phyloP scores from a whole-genome alignment of 2,888 invertebrate species.

The Drosophila anceps region DNA sequence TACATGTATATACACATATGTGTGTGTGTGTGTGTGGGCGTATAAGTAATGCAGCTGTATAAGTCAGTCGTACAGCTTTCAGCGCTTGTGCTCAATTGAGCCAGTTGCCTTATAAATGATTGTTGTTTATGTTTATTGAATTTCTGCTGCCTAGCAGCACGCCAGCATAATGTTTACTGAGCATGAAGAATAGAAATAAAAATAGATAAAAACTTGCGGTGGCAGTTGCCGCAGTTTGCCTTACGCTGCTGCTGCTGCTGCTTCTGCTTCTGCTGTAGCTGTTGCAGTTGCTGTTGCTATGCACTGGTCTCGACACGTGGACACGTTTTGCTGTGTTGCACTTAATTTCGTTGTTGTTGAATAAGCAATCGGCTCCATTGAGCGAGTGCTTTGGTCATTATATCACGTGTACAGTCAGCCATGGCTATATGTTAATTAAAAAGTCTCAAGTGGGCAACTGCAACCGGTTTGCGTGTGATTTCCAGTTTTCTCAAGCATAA shows the following conservation, averaged over 20 bases:
- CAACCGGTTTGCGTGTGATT: slow-evolving; percentile 42
- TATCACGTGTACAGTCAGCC: slow-evolving; percentile 54
- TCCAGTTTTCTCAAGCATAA: slow-evolving; percentile 32
- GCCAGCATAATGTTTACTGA: slow-evolving; percentile 27
- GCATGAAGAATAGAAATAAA: not conserved
- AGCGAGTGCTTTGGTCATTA: slow-evolving; percentile 25
- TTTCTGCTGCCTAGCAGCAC: slow-evolving; percentile 59
- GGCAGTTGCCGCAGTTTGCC: slow-evolving; percentile 27
- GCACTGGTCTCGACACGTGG: slow-evolving; percentile 63
- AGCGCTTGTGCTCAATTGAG: slow-evolving; percentile 40
- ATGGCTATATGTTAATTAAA: slow-evolving; percentile 6
- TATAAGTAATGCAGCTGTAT: slow-evolving; percentile 46
- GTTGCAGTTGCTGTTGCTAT: slow-evolving; percentile 60
- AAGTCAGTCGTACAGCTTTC: slow-evolving; percentile 7
- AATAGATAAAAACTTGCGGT: not conserved
- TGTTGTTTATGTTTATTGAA: slow-evolving; percentile 44
- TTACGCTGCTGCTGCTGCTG: slow-evolving; percentile 40
- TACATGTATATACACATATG: not conserved
- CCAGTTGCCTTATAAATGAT: slow-evolving; percentile 25
- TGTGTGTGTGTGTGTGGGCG: slow-evolving; percentile 17
- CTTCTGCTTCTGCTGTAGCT: no score
- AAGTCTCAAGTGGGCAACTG: slow-evolving; percentile 20
- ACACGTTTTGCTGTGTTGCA: slow-evolving; percentile 55
- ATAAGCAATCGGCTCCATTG: slow-evolving; percentile 15
- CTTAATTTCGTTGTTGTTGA: slow-evolving; percentile 8